These are phyloP conservation scores for Balearica regulorum DNA, from an alignment of 2,797 vertebrate species.

Conservation along the genomic window DNA sequence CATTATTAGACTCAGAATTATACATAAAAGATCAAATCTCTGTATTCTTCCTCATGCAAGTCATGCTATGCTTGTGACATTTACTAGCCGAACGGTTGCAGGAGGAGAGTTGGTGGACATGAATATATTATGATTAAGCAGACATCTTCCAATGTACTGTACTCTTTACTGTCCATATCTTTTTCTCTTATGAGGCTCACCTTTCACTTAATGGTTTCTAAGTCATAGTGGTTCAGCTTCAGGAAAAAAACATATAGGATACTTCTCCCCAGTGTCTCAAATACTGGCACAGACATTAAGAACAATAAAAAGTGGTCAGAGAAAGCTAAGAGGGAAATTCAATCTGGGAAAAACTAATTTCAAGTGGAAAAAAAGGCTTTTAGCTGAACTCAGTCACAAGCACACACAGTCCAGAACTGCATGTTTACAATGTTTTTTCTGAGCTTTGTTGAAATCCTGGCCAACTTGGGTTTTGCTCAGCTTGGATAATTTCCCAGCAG, in stretches of 20 bases:
- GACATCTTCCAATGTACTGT: neutral
- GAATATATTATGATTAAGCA: neutral
- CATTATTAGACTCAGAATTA: neutral
- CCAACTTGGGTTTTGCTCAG: conserved; percentile 49
- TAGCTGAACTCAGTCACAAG: neutral
- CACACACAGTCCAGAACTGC: conserved; percentile 8
- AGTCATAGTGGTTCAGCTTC: neutral
- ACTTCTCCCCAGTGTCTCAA: neutral
- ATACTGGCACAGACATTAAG: neutral
- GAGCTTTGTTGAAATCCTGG: conserved; percentile 27
- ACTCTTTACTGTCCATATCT: neutral
- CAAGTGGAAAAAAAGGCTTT: neutral
- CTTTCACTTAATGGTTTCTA: neutral
- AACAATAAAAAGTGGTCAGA: neutral
- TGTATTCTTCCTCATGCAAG: neutral
- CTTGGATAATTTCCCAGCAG: conserved; percentile 63
- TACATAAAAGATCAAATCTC: neutral
- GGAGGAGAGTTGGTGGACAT: neutral
- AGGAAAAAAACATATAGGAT: accelerated
- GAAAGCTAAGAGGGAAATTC: neutral
- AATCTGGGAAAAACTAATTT: neutral
- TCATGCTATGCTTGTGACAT: neutral
- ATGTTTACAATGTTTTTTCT: neutral
- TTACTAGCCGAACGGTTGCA: neutral
- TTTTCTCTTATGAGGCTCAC: neutral